Percentiles rank a stretch among this genome's conserved stretches.
Evolutionary conservation across 1,140 invertebrate species (phyloP).

Genomic region (Melipona quadrifasciata): DNA sequence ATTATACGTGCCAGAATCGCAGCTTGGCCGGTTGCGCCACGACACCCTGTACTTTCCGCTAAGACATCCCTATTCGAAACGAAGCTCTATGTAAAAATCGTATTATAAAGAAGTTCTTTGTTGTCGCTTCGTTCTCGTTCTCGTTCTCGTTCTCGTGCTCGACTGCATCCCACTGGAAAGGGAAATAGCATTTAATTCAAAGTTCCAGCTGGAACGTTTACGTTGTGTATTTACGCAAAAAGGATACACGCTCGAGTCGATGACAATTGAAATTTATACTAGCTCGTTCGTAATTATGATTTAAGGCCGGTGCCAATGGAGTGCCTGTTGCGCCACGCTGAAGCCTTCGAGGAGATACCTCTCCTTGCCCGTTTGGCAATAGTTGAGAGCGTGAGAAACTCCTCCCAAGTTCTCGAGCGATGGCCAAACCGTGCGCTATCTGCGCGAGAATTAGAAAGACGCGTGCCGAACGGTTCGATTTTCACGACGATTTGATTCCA

Average conservation of each 20-base stretch:
- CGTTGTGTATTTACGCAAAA: not conserved
- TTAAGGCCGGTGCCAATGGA: too few species aligned
- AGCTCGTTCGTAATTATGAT: constrained; percentile 53
- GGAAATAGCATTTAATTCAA: not conserved
- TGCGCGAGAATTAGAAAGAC: not conserved
- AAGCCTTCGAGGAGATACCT: not conserved
- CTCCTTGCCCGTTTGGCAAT: not conserved
- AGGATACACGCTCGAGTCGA: not conserved
- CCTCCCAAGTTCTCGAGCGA: not conserved
- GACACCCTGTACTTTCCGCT: not conserved
- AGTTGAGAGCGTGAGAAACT: not conserved
- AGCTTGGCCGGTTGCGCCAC: too few species aligned
- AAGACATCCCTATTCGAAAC: not conserved
- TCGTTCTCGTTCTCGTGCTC: not conserved
- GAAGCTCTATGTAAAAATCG: constrained; percentile 3
- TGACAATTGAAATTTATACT: constrained; percentile 4
- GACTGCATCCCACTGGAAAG: not conserved
- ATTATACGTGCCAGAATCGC: too few species aligned
- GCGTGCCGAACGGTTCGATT: not conserved
- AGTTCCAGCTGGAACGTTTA: not conserved
- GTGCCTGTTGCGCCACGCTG: constrained; percentile 7
- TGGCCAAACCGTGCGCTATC: too few species aligned
- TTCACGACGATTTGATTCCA: constrained; percentile 1
- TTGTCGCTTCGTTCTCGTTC: not conserved
- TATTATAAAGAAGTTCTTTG: not conserved